Evolutionary conservation across 2,888 invertebrate species (phyloP).

Genomic region (Sepiola atlantica): DNA sequence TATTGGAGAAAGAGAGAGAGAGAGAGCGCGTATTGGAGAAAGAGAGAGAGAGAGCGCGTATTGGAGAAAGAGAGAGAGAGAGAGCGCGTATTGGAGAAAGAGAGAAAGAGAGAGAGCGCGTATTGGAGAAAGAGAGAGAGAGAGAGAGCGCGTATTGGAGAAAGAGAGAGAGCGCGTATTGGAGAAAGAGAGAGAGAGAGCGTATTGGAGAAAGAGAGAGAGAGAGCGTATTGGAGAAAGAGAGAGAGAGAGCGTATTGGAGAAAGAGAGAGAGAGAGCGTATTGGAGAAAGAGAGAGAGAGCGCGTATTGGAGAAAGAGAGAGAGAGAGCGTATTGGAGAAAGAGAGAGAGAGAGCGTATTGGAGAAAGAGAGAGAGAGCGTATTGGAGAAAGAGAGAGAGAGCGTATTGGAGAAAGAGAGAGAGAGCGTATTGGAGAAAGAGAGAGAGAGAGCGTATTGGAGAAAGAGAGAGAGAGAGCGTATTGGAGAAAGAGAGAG

Average conservation of each 20-base stretch:
- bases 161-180: no score
- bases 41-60: not conserved
- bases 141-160: no score
- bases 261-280: no score
- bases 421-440: not conserved
- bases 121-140: not conserved
- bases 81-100: not conserved
- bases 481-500: not conserved
- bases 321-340: not conserved
- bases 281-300: no score
- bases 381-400: no score
- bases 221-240: no score
- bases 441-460: not conserved
- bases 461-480: not conserved
- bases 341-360: no score
- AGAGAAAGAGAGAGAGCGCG: not conserved
- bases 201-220: no score
- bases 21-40: not conserved
- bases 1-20: not conserved
- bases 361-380: not conserved
- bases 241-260: no score
- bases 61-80: not conserved
- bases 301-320: no score
- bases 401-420: not conserved
- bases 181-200: not conserved